A percentile compares a stretch with the other conserved stretches of the same genome.
Conservation (phyloP, 2,113 vertebrate species). For the Tragelaphus imberbis region DNA sequence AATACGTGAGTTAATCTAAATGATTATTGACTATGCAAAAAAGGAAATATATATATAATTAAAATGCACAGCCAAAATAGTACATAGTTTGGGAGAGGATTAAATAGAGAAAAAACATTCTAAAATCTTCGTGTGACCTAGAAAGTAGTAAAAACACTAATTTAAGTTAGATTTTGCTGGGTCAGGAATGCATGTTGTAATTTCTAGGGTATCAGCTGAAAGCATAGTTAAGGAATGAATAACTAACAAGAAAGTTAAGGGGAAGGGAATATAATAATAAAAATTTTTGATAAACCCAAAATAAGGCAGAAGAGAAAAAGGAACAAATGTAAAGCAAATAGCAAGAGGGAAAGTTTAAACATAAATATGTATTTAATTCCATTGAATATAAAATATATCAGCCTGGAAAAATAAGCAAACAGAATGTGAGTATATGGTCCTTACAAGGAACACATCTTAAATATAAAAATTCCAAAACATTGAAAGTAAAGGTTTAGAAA, state of each 20-base stretch:
- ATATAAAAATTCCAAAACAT: not conserved
- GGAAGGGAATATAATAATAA: not conserved
- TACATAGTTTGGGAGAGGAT: not conserved
- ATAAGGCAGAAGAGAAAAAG: not conserved
- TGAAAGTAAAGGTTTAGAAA: not conserved
- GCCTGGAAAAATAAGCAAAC: not conserved
- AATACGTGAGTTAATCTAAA: not conserved
- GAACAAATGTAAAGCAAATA: not conserved
- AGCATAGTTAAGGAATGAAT: not conserved
- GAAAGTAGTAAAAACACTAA: not conserved
- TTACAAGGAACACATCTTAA: not conserved
- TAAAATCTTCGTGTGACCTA: not conserved
- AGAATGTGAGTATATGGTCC: not conserved
- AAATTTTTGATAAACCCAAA: not conserved
- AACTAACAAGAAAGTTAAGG: not conserved
- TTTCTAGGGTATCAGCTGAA: not conserved
- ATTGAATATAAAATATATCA: constrained; percentile 7
- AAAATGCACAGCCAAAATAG: not conserved
- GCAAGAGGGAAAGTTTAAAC: not conserved
- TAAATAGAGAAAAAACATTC: not conserved
- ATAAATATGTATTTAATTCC: not conserved
- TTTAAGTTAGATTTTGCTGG: not conserved
- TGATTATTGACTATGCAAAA: not conserved
- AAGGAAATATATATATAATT: not conserved
- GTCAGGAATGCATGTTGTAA: not conserved